phyloP scores from a whole-genome alignment of 2,113 vertebrate species.

The Sakesphorus luctuosus region DNA sequence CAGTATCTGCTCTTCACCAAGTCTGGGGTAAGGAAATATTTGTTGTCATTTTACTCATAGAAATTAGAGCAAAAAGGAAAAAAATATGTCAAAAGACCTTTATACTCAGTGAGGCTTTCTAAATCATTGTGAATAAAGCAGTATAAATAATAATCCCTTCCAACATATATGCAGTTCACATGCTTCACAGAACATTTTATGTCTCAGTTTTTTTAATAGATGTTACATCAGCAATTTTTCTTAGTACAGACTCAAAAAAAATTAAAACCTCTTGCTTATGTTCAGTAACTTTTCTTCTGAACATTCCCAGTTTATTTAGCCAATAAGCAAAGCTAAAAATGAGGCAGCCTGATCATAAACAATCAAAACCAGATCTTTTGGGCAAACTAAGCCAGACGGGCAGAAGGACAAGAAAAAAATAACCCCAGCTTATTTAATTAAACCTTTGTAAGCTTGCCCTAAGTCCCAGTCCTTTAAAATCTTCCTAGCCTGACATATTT shows the following conservation, averaged over 20 bases:
- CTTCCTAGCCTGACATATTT: not conserved
- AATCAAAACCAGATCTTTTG: not conserved
- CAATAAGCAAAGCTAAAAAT: not conserved
- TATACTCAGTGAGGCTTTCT: accelerated
- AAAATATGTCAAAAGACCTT: not conserved
- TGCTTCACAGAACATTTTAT: not conserved
- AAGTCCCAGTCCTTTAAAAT: not conserved
- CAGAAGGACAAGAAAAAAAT: not conserved
- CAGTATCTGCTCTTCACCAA: not conserved
- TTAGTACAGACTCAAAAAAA: not conserved
- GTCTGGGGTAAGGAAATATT: not conserved
- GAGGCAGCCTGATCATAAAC: not conserved
- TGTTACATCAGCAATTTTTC: not conserved
- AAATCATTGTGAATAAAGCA: not conserved
- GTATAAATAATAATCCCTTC: not conserved
- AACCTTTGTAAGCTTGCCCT: not conserved
- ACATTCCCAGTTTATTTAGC: not conserved
- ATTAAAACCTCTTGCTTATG: not conserved
- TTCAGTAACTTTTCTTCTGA: not conserved
- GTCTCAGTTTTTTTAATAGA: not conserved
- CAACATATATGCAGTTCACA: not conserved
- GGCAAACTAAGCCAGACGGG: not conserved
- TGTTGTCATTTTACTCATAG: not conserved
- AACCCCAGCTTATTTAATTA: not conserved
- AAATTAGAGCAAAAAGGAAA: not conserved